Percentiles rank a stretch among this genome's conserved stretches.
Conservation (phyloP, 2,113 vertebrate species). For the Romanogobio albipinnatus region DNA sequence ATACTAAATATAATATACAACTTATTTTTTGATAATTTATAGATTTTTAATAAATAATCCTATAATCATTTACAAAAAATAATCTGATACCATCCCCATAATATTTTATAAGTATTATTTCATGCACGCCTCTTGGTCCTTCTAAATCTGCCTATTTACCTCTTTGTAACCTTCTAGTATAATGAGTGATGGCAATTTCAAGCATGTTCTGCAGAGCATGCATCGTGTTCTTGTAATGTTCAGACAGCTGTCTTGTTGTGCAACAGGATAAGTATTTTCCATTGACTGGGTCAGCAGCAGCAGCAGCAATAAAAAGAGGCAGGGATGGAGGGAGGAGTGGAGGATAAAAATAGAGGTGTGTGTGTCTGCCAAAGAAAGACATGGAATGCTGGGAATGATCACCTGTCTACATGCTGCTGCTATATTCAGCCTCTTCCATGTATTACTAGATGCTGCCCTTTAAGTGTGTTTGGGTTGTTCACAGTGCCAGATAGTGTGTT, state of each 20-base stretch:
- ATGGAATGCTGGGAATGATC: constrained; percentile 40
- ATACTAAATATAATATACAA: too few species aligned
- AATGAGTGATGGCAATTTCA: constrained; percentile 47
- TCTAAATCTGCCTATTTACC: constrained; percentile 24
- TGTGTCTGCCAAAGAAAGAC: constrained; percentile 45
- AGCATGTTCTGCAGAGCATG: constrained; percentile 32
- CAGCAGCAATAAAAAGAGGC: not conserved
- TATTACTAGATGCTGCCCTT: not conserved
- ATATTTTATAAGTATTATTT: too few species aligned
- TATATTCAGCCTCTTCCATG: not conserved
- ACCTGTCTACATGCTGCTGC: constrained; percentile 16
- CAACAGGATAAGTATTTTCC: constrained; percentile 51
- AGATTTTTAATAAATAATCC: too few species aligned
- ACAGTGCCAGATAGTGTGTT: not conserved
- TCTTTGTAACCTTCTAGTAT: not conserved
- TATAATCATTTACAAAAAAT: too few species aligned
- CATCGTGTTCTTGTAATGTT: not conserved
- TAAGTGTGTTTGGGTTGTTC: not conserved
- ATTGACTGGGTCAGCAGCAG: constrained; percentile 46
- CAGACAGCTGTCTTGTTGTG: constrained; percentile 55
- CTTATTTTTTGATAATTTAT: too few species aligned
- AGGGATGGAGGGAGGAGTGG: not conserved
- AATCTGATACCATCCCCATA: too few species aligned
- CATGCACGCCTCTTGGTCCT: not conserved
- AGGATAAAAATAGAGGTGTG: constrained; percentile 56